These are phyloP conservation scores for Sebastes iracundus DNA, from an alignment of 2,797 vertebrate genomes.

Conservation along the genomic window DNA sequence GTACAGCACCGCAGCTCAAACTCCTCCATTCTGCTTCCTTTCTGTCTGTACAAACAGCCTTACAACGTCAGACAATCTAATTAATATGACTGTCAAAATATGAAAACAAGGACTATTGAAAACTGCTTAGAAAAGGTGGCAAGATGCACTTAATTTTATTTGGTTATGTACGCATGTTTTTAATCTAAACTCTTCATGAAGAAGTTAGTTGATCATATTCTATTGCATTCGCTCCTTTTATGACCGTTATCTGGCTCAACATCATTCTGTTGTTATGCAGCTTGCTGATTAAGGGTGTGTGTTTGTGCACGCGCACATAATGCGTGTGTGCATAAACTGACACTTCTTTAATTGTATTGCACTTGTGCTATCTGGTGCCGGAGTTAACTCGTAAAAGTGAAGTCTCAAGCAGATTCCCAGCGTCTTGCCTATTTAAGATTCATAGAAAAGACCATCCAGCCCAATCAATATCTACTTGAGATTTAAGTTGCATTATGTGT, in stretches of 20 bases:
- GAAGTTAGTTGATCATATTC: conserved; percentile 14
- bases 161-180: background rate
- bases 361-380: conserved; percentile 69
- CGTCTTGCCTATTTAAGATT: conserved; percentile 87
- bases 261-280: conserved; percentile 60
- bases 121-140: background rate
- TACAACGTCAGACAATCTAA: conserved; percentile 52
- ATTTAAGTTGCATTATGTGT: conserved; percentile 89
- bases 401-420: conserved; percentile 85
- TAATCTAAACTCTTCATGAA: background rate
- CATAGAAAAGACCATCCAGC: conserved; percentile 86
- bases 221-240: conserved; percentile 46
- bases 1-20: conserved; percentile 63
- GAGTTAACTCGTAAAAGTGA: conserved; percentile 85
- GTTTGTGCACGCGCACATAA: background rate
- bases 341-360: conserved; percentile 82
- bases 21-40: conserved; percentile 49
- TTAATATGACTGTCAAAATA: conserved; percentile 61
- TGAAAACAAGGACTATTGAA: conserved; percentile 16
- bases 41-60: conserved; percentile 54
- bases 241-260: conserved; percentile 51
- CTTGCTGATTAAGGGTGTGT: conserved; percentile 57
- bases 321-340: conserved; percentile 59
- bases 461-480: conserved; percentile 90
- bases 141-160: conserved; percentile 4